Percentiles rank a stretch among this genome's conserved stretches.
Conservation (phyloP, 2,113 vertebrate species). For the Eonycteris spelaea region DNA sequence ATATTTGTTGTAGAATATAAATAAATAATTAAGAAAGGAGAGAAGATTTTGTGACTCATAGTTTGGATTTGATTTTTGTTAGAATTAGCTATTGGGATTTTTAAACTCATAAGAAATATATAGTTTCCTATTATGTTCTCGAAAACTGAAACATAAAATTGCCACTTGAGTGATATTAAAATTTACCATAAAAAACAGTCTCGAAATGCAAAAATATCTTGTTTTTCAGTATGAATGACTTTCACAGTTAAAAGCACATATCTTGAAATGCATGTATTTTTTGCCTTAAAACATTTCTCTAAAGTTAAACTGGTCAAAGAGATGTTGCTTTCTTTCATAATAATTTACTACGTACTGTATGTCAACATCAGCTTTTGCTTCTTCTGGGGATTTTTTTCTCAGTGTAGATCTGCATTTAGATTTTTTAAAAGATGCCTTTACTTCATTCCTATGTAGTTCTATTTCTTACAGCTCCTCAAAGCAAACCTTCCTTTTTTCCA, state of each 20-base stretch:
- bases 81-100: neutral
- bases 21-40: neutral
- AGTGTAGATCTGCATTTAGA: neutral
- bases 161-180: neutral
- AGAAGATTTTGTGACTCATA: neutral
- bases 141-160: neutral
- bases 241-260: neutral
- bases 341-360: neutral
- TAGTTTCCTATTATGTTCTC: neutral
- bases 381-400: neutral
- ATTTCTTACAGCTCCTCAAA: neutral
- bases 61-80: neutral
- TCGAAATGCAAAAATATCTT: neutral
- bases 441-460: neutral
- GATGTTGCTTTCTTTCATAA: neutral
- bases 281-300: neutral
- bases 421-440: neutral
- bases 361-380: neutral
- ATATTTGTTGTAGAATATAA: neutral
- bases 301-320: neutral
- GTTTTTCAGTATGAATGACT: neutral
- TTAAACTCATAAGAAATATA: neutral
- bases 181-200: neutral
- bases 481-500: neutral
- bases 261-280: neutral